A percentile compares a stretch with the other conserved stretches of the same genome.
phyloP scores from a whole-genome alignment of 2,797 vertebrate species.

The Enteromius treurensis region DNA sequence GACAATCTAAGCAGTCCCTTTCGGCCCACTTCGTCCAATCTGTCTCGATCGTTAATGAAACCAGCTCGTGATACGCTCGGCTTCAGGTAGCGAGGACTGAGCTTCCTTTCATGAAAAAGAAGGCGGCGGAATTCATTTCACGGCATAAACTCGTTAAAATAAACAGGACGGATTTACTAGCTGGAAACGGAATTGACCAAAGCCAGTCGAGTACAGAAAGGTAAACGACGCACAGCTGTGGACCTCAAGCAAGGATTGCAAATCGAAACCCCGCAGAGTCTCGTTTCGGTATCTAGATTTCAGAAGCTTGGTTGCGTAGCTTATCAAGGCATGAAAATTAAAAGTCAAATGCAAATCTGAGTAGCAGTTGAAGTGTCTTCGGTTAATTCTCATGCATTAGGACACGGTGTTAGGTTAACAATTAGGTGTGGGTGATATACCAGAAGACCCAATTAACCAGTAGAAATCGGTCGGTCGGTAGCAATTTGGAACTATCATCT shows the following conservation, averaged over 20 bases:
- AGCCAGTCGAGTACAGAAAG: neutral
- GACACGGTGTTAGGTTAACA: neutral
- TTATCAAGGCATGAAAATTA: neutral
- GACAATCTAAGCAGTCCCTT: conserved; percentile 1
- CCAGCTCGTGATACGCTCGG: neutral
- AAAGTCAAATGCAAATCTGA: neutral
- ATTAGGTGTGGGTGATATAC: neutral
- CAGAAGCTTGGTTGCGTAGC: neutral
- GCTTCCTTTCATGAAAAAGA: neutral
- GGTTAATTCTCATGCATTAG: neutral
- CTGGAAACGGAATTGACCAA: conserved; percentile 18
- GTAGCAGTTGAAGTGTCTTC: neutral
- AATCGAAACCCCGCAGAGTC: neutral
- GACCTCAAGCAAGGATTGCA: neutral
- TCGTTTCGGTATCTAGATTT: neutral
- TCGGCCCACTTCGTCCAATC: neutral
- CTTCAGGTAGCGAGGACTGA: neutral
- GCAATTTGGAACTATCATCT: neutral
- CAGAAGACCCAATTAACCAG: too few relatives aligned
- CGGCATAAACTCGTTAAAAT: conserved; percentile 1
- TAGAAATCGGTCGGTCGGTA: neutral
- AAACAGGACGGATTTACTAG: neutral
- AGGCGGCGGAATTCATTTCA: neutral
- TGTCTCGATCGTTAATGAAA: neutral
- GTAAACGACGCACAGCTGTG: neutral